Base-by-base conservation (phyloP, 2,888 invertebrate species). In the Oscheius sp. region DNA sequence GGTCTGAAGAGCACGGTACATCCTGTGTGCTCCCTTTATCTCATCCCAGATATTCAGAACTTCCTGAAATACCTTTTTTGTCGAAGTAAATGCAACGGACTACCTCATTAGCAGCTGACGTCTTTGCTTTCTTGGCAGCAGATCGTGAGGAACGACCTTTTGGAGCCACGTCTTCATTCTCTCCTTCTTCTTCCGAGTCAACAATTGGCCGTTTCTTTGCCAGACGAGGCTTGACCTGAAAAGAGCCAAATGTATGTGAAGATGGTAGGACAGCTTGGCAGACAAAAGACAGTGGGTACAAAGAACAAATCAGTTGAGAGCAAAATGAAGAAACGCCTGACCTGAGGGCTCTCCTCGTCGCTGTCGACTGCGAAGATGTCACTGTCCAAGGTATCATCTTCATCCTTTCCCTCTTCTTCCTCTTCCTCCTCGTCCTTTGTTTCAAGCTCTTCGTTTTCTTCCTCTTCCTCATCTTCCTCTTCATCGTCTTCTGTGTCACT, bases 401-500 rank as follows among this genome's bases (percentile, higher is more conserved):
- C 48, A 2, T 21, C 48, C 47, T 47, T 21, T 4, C 21, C 63
- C 32, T 11, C 58, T 11, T 21, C 4, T 58, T 58, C 58, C 4
- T 58, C 58, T 32, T 58, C 4, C 29, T 58, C 58, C 32, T n/a
- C 42, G 13, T 70, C 53, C 2, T 70, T 29, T 21, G 60, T 51
- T 21, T 70, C 35, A 57, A 62, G 50, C 11, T 21, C 47, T 21
- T 58, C 60, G 13, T 35, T 35, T 3, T 72, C 48, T n/a, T 63
- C 63, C n/a, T 62, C 53, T 1, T 59, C 66, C 21, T 47, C 50
- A 21, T 65, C 73, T n/a, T 70, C 70, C 7, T 60, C 71, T 29
- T 74, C 51, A 32, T n/a, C 71, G 32, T 75, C 57, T 37, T 71
- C 70, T 13, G 55, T 55, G 9, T 75, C 75, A 11, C 29, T 60